A percentile compares a stretch with the other conserved stretches of the same genome.
Evolutionary conservation across 1,140 invertebrate genomes (phyloP).

Genomic region (Lucilia cuprina): DNA sequence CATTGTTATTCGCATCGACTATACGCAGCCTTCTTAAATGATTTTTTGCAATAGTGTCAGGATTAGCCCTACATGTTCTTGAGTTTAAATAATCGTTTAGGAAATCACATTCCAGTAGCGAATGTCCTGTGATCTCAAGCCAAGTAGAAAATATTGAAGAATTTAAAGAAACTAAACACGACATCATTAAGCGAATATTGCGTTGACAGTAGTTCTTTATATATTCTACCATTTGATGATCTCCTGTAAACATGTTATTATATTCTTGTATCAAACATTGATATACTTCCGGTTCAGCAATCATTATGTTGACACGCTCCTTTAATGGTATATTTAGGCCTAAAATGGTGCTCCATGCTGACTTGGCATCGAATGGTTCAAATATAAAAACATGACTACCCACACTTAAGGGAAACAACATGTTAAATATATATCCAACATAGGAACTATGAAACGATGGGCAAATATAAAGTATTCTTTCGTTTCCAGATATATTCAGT

Average conservation of each 20-base stretch:
- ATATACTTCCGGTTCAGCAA: background rate
- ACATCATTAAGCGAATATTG: slow-evolving; percentile 1
- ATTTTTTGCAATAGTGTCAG: background rate
- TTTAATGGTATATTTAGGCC: slow-evolving; percentile 1
- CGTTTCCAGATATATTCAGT: background rate
- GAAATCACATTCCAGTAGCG: background rate
- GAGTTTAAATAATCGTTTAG: background rate
- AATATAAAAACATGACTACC: background rate
- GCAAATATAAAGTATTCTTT: background rate
- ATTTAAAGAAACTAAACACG: background rate
- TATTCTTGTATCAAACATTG: background rate
- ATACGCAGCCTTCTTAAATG: background rate
- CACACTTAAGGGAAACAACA: background rate
- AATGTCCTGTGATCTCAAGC: slow-evolving; percentile 1
- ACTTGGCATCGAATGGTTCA: background rate
- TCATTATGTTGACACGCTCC: background rate
- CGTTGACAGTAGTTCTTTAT: background rate
- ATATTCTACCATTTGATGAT: background rate
- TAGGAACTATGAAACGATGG: background rate
- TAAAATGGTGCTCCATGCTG: background rate
- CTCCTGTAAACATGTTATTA: background rate
- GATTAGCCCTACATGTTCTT: background rate
- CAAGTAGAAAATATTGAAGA: background rate
- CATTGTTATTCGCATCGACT: background rate
- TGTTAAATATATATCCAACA: background rate